Evolutionary conservation across 2,888 invertebrate species (phyloP).

Genomic region (Ramazzottius varieornatus): DNA sequence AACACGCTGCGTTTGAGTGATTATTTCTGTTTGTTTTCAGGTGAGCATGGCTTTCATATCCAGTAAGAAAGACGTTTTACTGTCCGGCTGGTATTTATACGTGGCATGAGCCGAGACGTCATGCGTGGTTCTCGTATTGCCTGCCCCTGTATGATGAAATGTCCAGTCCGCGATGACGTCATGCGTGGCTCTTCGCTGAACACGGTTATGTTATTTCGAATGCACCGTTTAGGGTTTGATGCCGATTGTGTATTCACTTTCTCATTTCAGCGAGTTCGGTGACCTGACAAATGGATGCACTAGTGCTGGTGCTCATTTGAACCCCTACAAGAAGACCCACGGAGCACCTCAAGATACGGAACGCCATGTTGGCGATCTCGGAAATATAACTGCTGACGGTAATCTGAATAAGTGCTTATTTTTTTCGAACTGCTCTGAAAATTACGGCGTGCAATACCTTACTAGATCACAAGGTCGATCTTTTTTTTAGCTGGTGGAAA

Average conservation of each 20-base stretch:
- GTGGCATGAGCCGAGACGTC: no score
- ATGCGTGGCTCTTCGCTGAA: no score
- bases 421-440: not conserved
- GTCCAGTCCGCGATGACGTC: no score
- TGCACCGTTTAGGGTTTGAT: no score
- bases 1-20: no score
- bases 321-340: constrained; percentile 51
- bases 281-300: constrained; percentile 36
- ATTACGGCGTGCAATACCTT: not conserved
- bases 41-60: constrained; percentile 59
- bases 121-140: no score
- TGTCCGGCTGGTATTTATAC: no score
- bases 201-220: no score
- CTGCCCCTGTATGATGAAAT: no score
- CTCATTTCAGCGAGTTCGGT: constrained; percentile 17
- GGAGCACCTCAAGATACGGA: constrained; percentile 43
- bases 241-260: not conserved
- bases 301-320: constrained; percentile 76
- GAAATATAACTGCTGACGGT: constrained; percentile 41
- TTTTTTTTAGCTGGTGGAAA: constrained; percentile 27
- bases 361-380: constrained; percentile 68
- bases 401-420: no score
- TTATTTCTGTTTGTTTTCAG: not conserved
- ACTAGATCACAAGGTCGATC: no score
- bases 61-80: constrained; percentile 90